Percentiles rank a stretch among this genome's conserved stretches.
Evolutionary conservation across 2,888 invertebrate species (phyloP).

Genomic region (Palloptera scutellata): DNA sequence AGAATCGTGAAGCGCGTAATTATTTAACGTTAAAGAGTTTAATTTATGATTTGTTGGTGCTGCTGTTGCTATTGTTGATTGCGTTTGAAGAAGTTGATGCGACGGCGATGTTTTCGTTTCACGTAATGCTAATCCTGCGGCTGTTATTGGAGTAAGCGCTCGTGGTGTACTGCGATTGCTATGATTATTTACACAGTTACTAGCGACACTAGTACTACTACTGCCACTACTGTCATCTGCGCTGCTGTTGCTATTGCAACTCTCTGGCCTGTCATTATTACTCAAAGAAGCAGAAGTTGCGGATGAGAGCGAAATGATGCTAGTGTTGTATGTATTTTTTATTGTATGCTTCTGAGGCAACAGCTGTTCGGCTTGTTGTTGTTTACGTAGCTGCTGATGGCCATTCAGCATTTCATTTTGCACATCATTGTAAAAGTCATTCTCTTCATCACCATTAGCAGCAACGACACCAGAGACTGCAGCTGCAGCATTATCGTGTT

Average conservation of each 20-base stretch:
- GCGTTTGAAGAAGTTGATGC: slow-evolving; percentile 11
- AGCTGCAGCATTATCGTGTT: slow-evolving; percentile 27
- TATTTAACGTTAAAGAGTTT: slow-evolving; percentile 22
- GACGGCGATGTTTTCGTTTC: slow-evolving; percentile 27
- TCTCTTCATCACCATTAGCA: slow-evolving; percentile 38
- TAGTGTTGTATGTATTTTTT: slow-evolving; percentile 65
- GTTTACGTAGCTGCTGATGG: slow-evolving; percentile 25
- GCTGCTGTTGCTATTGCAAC: slow-evolving; percentile 48
- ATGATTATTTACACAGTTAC: slow-evolving; percentile 40
- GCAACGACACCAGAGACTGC: slow-evolving; percentile 22
- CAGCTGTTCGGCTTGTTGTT: slow-evolving; percentile 37
- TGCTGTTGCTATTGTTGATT: slow-evolving; percentile 18
- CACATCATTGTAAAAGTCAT: slow-evolving; percentile 39
- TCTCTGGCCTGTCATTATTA: slow-evolving; percentile 33
- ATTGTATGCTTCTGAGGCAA: slow-evolving; percentile 26
- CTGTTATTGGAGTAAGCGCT: slow-evolving; percentile 39
- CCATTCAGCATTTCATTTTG: slow-evolving; percentile 37
- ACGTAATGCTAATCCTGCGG: slow-evolving; percentile 35
- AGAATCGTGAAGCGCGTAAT: slow-evolving; percentile 35
- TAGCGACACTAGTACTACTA: slow-evolving; percentile 54
- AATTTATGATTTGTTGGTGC: slow-evolving; percentile 23
- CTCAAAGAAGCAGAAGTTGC: slow-evolving; percentile 34
- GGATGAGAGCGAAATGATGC: slow-evolving; percentile 68
- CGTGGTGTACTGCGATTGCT: slow-evolving; percentile 44
- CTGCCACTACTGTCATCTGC: slow-evolving; percentile 25